phyloP scores from a whole-genome alignment of 2,888 invertebrate genomes.

The Nudaria mundana region DNA sequence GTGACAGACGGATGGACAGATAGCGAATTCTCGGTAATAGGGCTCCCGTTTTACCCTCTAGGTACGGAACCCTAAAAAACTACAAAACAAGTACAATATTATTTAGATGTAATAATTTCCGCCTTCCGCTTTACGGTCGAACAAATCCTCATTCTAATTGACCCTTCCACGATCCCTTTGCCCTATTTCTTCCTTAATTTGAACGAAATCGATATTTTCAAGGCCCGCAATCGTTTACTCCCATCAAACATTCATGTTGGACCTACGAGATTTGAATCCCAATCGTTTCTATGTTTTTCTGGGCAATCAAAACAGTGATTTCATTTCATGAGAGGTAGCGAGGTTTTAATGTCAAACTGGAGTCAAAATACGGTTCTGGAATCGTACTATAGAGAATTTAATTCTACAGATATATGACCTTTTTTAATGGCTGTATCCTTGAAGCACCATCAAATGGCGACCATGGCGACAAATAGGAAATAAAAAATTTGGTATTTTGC shows the following conservation, averaged over 20 bases:
- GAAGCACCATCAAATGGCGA: no score
- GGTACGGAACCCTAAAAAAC: no score
- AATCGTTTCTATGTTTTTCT: constrained; percentile 15
- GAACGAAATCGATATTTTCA: constrained; percentile 59
- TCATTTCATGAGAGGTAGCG: constrained; percentile 5
- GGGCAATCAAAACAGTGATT: constrained; percentile 12
- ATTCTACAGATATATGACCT: not conserved
- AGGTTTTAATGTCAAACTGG: constrained; percentile 1
- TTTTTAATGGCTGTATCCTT: no score
- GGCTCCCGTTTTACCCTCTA: no score
- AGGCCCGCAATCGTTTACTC: constrained; percentile 47
- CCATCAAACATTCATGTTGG: constrained; percentile 47
- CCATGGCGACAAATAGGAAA: not conserved
- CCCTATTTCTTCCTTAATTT: constrained; percentile 62
- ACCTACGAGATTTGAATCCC: constrained; percentile 14
- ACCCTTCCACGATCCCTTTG: constrained; percentile 51
- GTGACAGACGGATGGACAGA: no score
- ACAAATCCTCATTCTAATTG: constrained; percentile 23
- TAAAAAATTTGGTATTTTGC: no score
- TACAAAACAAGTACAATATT: no score
- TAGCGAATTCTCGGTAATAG: no score
- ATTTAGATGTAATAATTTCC: constrained; percentile 1
- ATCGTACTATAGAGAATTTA: constrained; percentile 5
- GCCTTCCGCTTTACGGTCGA: constrained; percentile 27
- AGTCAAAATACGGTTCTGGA: constrained; percentile 2